Evolutionary conservation across 2,888 invertebrate species (phyloP).

Genomic region (Drosophila mimetica): DNA sequence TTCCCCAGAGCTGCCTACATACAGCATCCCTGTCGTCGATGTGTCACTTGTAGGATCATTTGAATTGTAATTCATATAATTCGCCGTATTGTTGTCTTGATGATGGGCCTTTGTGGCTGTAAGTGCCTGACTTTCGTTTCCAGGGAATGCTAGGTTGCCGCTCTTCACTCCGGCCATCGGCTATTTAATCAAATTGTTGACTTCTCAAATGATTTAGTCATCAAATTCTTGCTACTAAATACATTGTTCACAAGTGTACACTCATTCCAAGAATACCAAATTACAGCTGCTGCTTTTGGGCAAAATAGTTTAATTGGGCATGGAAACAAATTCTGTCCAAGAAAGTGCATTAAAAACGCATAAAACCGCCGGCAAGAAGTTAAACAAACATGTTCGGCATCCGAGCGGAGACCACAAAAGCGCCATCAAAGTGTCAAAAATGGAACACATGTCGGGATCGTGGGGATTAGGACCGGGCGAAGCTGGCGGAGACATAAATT

Average conservation of each 20-base stretch:
- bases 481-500: conserved; percentile 65
- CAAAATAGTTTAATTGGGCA: conserved; percentile 49
- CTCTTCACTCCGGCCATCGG: conserved; percentile 6
- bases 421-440: conserved; percentile 57
- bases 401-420: conserved; percentile 27
- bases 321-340: conserved; percentile 30
- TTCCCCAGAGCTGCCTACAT: background rate
- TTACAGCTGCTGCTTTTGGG: conserved; percentile 37
- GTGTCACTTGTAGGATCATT: conserved; percentile 50
- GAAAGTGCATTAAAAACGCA: conserved; percentile 45
- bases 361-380: conserved; percentile 31
- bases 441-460: conserved; percentile 32
- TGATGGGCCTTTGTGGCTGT: conserved; percentile 27
- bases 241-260: background rate
- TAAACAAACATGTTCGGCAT: conserved; percentile 33
- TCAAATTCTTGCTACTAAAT: background rate
- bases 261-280: background rate
- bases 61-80: conserved; percentile 74
- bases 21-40: conserved; percentile 16
- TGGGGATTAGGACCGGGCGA: conserved; percentile 14
- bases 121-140: conserved; percentile 23
- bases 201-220: background rate
- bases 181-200: conserved; percentile 6
- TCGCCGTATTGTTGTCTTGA: conserved; percentile 43
- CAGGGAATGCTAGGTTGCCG: conserved; percentile 25